phyloP scores from a whole-genome alignment of 2,113 vertebrate genomes.

The Trogon surrucura region DNA sequence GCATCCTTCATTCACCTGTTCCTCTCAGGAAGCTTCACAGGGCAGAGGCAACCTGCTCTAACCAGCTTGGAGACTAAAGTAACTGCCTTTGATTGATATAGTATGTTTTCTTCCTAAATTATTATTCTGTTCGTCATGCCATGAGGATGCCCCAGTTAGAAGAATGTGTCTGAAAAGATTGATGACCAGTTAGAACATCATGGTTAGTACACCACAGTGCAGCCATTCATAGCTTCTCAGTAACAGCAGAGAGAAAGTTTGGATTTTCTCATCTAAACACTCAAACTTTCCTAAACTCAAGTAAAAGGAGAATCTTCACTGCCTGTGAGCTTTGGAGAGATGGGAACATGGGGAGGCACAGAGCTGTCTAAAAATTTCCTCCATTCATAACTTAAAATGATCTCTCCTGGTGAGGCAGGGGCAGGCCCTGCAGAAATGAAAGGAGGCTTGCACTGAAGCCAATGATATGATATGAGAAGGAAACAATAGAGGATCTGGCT shows the following conservation, averaged over 20 bases:
- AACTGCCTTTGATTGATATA: background rate
- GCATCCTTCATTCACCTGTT: background rate
- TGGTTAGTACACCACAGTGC: background rate
- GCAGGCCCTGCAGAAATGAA: background rate
- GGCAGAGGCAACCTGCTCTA: background rate
- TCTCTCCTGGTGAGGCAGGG: background rate
- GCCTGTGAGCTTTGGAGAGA: background rate
- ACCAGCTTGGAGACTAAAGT: background rate
- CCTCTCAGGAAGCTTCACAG: background rate
- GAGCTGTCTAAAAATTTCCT: slow-evolving; percentile 22
- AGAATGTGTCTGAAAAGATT: slow-evolving; percentile 10
- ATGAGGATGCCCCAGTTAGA: background rate
- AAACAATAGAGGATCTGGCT: background rate
- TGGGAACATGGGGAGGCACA: background rate
- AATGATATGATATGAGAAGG: background rate
- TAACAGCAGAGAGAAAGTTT: slow-evolving; percentile 8
- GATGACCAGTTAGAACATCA: background rate
- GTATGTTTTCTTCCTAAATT: background rate
- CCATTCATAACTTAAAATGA: background rate
- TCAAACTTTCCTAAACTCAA: background rate
- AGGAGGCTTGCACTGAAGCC: background rate
- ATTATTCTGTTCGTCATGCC: background rate
- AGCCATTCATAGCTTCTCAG: slow-evolving; percentile 17
- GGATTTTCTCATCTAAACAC: slow-evolving; percentile 31
- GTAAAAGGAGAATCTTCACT: slow-evolving; percentile 14